Evolutionary conservation across 2,888 invertebrate species (phyloP).

Genomic region (Oscheius sp.): DNA sequence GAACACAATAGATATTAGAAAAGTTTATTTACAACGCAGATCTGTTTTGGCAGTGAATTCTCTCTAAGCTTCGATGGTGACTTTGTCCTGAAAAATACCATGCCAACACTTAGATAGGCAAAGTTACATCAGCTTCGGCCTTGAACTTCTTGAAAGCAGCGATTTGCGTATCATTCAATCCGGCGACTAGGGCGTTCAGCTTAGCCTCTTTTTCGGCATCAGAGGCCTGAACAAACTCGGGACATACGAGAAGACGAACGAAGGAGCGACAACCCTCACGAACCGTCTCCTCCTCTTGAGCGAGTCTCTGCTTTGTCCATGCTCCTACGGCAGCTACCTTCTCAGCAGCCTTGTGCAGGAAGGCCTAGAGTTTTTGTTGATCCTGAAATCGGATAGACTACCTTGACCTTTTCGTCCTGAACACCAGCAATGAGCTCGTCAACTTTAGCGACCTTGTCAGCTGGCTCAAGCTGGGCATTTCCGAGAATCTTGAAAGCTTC

Average conservation of each 20-base stretch:
- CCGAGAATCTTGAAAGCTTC: slow-evolving; percentile 33
- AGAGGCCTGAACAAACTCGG: slow-evolving; percentile 27
- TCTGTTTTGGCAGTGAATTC: background rate
- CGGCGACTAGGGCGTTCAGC: slow-evolving; percentile 30
- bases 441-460: slow-evolving; percentile 22
- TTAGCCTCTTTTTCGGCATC: slow-evolving; percentile 25
- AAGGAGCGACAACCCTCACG: slow-evolving; percentile 18
- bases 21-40: background rate
- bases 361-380: background rate
- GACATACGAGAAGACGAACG: slow-evolving; percentile 28
- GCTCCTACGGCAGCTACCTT: background rate
- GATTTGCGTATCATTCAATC: slow-evolving; percentile 29
- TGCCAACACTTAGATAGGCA: background rate
- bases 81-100: slow-evolving; percentile 11
- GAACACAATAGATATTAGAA: too few relatives aligned
- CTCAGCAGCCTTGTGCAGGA: slow-evolving; percentile 21
- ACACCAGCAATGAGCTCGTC: slow-evolving; percentile 15
- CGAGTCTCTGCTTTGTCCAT: slow-evolving; percentile 22
- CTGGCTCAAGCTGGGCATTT: slow-evolving; percentile 21
- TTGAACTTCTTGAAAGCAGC: slow-evolving; percentile 35
- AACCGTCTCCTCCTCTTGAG: slow-evolving; percentile 17
- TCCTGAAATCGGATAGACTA: background rate
- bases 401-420: slow-evolving; percentile 23
- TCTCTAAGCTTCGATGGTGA: slow-evolving; percentile 1
- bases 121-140: slow-evolving; percentile 29